These are phyloP conservation scores for Pristiophorus japonicus DNA, from an alignment of 2,113 vertebrate genomes.

Conservation along the genomic window DNA sequence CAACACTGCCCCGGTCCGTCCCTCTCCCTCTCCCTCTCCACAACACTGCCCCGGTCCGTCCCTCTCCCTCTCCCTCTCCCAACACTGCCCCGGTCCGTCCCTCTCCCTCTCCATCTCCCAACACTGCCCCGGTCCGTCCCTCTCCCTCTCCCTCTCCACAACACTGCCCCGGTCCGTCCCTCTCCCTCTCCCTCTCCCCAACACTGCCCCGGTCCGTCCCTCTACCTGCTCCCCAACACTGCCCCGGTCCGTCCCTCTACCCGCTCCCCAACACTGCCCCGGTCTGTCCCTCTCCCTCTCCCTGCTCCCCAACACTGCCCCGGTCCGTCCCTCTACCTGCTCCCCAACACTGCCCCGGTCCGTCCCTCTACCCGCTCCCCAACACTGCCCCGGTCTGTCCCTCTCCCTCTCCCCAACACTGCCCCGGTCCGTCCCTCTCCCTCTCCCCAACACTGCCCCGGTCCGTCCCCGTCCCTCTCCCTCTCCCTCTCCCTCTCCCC, in stretches of 20 bases:
- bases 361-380: constrained; percentile 45
- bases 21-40: too few species aligned
- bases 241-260: constrained; percentile 50
- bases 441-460: not conserved
- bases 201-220: constrained; percentile 74
- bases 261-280: constrained; percentile 95
- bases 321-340: not conserved
- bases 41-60: too few species aligned
- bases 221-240: too few species aligned
- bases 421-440: constrained; percentile 69
- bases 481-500: too few species aligned
- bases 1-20: constrained; percentile 55
- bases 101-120: too few species aligned
- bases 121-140: too few species aligned
- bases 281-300: constrained; percentile 60
- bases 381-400: constrained; percentile 53
- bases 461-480: not conserved
- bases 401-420: constrained; percentile 94
- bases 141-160: too few species aligned
- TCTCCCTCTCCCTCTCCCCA: constrained; percentile 95
- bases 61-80: too few species aligned
- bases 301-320: not conserved
- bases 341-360: not conserved
- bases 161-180: too few species aligned
- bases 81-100: too few species aligned